phyloP scores from a whole-genome alignment of 2,888 invertebrate genomes.

The Hoplodrina blanda region DNA sequence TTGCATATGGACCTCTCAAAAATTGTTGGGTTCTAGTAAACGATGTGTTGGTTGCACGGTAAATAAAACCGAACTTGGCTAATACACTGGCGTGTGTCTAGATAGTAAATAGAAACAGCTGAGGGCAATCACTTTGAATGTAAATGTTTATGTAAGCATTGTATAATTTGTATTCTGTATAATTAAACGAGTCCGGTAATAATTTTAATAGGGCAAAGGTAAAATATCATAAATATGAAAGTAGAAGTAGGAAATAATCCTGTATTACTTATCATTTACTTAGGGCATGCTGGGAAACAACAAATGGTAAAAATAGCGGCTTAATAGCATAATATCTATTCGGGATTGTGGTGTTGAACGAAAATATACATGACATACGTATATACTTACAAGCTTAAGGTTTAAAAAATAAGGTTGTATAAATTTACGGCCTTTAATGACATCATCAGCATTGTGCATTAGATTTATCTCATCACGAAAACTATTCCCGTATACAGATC shows the following conservation, averaged over 20 bases:
- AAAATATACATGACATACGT: not conserved
- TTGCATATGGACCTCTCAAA: not conserved
- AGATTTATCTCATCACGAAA: conserved; percentile 30
- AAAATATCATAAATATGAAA: not conserved
- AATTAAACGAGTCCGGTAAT: too few relatives aligned
- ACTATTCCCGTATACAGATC: conserved; percentile 5
- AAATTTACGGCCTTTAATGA: conserved; percentile 5
- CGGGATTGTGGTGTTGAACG: not conserved
- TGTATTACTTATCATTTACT: not conserved
- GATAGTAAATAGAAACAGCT: not conserved
- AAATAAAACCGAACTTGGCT: too few relatives aligned
- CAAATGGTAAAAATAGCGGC: not conserved
- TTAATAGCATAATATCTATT: not conserved
- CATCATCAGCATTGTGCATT: conserved; percentile 18
- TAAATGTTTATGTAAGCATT: not conserved
- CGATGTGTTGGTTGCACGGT: not conserved
- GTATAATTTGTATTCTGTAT: too few relatives aligned
- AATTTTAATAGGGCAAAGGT: not conserved
- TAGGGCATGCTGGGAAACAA: not conserved
- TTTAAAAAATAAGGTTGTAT: not conserved
- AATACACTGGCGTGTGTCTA: too few relatives aligned
- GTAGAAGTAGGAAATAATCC: not conserved
- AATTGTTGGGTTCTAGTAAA: not conserved
- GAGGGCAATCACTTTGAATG: not conserved
- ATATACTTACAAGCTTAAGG: not conserved